Conservation (phyloP, 1,140 invertebrate genomes). For the Lanistes nyassanus region DNA sequence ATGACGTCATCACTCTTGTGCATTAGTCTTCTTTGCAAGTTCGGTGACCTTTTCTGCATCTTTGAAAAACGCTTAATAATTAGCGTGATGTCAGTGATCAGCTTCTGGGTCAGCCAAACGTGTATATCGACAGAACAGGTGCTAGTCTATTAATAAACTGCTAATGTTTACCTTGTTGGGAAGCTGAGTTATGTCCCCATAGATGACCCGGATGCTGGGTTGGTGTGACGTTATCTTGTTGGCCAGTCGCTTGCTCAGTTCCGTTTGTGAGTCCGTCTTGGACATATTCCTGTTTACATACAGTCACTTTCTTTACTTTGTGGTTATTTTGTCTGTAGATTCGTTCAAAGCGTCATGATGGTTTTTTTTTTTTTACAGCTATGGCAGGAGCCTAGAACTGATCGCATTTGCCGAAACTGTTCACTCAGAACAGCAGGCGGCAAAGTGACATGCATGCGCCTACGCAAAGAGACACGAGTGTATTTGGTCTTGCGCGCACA, state of each 20-base stretch:
- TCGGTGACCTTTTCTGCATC: not conserved
- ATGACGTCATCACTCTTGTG: no score
- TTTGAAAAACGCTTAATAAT: no score
- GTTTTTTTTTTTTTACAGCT: no score
- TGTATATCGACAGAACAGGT: not conserved
- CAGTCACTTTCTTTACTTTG: not conserved
- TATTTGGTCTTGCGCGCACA: not conserved
- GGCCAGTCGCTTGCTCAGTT: not conserved
- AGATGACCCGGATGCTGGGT: slow-evolving; percentile 42
- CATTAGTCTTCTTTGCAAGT: not conserved
- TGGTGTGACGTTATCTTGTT: slow-evolving; percentile 23
- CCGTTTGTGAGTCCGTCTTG: not conserved
- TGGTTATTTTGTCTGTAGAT: not conserved
- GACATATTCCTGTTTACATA: not conserved
- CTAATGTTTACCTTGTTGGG: slow-evolving; percentile 44
- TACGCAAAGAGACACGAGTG: not conserved
- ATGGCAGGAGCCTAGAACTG: no score
- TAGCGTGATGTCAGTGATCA: not conserved
- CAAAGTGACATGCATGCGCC: not conserved
- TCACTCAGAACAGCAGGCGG: not conserved
- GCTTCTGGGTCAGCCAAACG: not conserved
- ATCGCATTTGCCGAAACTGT: not conserved
- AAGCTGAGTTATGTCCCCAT: slow-evolving; percentile 57
- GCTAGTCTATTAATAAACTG: not conserved
- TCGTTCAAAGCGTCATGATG: not conserved